Base-by-base conservation (phyloP, 2,888 invertebrate species). In the Tinea pellionella region DNA sequence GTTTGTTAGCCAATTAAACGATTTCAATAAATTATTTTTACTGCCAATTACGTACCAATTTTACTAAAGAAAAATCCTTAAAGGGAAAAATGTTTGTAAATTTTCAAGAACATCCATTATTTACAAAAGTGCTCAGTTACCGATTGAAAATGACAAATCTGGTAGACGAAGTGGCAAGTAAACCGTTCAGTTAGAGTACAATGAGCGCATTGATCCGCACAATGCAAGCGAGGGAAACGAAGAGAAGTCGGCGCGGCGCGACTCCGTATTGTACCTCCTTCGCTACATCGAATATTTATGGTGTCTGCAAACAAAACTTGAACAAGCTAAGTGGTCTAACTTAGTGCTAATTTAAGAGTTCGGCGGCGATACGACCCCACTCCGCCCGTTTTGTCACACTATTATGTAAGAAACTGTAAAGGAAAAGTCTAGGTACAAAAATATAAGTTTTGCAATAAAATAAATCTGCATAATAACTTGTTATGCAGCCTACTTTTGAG, bases 281-380 rank as follows among this genome's bases (percentile, higher is more conserved):
- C 69, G 71, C 73, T 74, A 73, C 78, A 75, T 78, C 71, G 71
- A 78, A 78, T 80, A 84, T 84, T 82, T 84, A 84, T 79, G 72
- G 75, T 74, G 74, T 78, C 76, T 80, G 75, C 81, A 82, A 82
- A 83, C 83, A 84, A 83, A 84, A 81, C 78, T 83, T 72, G 74
- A 83, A 79, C 79, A 80, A 81, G 78, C 79, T 81, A 84, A 82
- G 80, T 82, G 78, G 78, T 78, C 77, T 78, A 83, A 86, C 78
- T 85, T 82, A 73, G 78, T 72, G 78, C 79, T 86, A 86, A 85
- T 86, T 82, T 83, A 83, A 87, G 84, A 84, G 80, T 81, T 80
- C 70, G 73, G 72, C 68, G 70, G 67, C 70, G 68, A 71, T 70
- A 70, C 71, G 66, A 68, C 74, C 74, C 69, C 72, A 68, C 73